These are phyloP conservation scores for Onychostruthus taczanowskii DNA, from an alignment of 2,113 vertebrate genomes.

Conservation along the genomic window DNA sequence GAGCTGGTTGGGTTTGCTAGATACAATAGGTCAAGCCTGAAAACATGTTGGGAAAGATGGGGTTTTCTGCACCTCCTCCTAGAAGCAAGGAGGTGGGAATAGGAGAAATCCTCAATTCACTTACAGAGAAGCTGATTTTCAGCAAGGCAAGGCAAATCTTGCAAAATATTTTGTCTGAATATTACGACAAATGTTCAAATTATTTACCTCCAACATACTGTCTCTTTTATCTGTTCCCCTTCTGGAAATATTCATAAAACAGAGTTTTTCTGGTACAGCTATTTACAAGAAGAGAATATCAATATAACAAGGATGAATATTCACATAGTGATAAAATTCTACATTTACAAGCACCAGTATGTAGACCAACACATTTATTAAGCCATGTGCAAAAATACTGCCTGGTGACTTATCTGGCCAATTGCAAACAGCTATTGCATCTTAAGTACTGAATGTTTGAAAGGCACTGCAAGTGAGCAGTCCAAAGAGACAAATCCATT, in stretches of 20 bases:
- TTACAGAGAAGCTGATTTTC: neutral
- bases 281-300: neutral
- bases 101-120: neutral
- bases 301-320: constrained; percentile 1
- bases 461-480: neutral
- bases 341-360: neutral
- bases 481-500: constrained; percentile 27
- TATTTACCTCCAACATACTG: constrained; percentile 13
- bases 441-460: neutral
- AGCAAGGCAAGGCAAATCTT: neutral
- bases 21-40: neutral
- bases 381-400: neutral
- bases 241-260: constrained; percentile 7
- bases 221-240: neutral
- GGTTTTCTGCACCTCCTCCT: neutral
- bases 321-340: neutral
- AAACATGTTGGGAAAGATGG: neutral
- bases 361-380: neutral
- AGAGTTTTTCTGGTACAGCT: neutral
- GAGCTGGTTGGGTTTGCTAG: neutral
- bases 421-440: neutral
- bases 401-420: neutral
- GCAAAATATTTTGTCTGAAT: neutral
- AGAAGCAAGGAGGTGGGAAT: neutral
- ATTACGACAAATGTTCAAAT: neutral